Conservation (phyloP, 2,113 vertebrate species). For the Dolichotis patagonum region DNA sequence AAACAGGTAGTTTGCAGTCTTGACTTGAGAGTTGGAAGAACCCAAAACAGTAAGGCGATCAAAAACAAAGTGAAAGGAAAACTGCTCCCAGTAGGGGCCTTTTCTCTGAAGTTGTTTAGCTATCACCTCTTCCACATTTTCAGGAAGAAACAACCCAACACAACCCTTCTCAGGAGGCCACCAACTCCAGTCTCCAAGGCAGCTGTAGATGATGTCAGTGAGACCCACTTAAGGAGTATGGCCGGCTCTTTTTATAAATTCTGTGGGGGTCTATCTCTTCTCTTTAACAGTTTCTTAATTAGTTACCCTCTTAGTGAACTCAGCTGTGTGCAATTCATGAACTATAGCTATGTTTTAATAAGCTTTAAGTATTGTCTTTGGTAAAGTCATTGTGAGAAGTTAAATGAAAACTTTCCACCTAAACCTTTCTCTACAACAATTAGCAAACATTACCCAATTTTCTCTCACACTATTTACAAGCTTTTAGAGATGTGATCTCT, state of each 20-base stretch:
- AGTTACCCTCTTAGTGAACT: not conserved
- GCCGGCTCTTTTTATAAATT: not conserved
- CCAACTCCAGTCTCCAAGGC: not conserved
- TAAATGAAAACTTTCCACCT: not conserved
- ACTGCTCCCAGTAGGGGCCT: fast-evolving
- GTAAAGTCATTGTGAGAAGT: not conserved
- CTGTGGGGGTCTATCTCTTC: fast-evolving
- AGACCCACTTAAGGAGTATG: not conserved
- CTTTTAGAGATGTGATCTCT: not conserved
- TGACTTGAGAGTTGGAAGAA: not conserved
- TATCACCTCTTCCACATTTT: not conserved
- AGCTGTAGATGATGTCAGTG: not conserved
- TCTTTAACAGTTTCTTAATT: not conserved
- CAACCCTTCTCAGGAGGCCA: not conserved
- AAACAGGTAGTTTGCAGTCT: not conserved
- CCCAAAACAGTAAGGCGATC: not conserved
- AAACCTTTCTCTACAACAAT: not conserved
- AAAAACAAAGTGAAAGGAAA: not conserved
- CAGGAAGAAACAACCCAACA: not conserved
- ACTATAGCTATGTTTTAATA: not conserved
- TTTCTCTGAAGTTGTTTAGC: not conserved
- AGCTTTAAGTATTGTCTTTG: slow-evolving; percentile 45
- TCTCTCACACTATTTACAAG: not conserved
- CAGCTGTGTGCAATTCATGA: not conserved
- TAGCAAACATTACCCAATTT: not conserved